phyloP scores from a whole-genome alignment of 2,888 invertebrate genomes.

The Lampropteryx suffumata region DNA sequence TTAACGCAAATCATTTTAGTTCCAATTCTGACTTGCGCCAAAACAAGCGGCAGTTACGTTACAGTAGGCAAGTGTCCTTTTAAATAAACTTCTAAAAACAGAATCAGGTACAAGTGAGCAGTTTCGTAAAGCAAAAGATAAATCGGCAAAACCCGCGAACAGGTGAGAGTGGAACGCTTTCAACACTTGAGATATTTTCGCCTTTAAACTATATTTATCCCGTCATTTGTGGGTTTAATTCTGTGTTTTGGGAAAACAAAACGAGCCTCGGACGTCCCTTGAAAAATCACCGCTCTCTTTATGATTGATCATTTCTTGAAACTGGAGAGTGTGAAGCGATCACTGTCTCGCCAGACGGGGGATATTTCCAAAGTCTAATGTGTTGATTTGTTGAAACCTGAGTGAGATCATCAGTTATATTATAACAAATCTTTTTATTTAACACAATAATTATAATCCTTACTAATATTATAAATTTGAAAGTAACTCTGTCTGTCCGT shows the following conservation, averaged over 20 bases:
- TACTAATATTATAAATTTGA: no score
- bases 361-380: constrained; percentile 61
- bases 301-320: constrained; percentile 81
- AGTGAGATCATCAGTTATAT: constrained; percentile 43
- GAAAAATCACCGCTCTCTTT: constrained; percentile 77
- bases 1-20: no score
- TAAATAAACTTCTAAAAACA: background rate
- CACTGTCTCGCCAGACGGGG: constrained; percentile 38
- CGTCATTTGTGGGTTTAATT: constrained; percentile 56
- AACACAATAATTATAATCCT: no score
- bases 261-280: constrained; percentile 56
- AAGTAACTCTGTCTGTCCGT: no score
- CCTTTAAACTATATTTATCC: constrained; percentile 65
- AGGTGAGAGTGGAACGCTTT: constrained; percentile 67
- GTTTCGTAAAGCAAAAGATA: constrained; percentile 47
- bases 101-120: constrained; percentile 8
- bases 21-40: no score
- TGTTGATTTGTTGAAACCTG: constrained; percentile 72
- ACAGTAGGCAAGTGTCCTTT: background rate
- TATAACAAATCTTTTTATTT: no score
- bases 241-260: constrained; percentile 76
- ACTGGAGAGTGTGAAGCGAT: constrained; percentile 48
- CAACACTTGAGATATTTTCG: constrained; percentile 65
- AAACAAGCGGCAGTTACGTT: no score
- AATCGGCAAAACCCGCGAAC: constrained; percentile 44